Evolutionary conservation across 2,888 invertebrate species (phyloP), one percentile per base, ranked within the genome.

Genomic region (Graphium colonna): DNA sequence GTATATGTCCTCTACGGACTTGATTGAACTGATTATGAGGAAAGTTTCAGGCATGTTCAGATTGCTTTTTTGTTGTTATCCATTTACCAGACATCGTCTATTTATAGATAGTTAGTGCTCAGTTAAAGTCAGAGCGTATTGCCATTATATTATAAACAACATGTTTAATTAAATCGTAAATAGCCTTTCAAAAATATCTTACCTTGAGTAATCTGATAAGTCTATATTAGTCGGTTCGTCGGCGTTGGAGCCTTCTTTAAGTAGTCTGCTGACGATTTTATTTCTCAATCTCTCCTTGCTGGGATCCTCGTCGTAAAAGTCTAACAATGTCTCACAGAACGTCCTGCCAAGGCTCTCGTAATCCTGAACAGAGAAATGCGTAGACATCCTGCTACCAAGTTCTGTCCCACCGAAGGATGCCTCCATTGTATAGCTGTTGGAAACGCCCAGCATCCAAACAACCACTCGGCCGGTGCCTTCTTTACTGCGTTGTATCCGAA

Each of bases 381-480:
- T 96, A 3, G 95, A 95, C 64, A 92, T 91, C 73, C 96, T 92
- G 41, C 94, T 93, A 1, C 96, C 96, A 52, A 97, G 82, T 60
- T 94, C 94, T 1, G 97, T 96, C 8, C 98, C 98, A 47, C 96
- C 97, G 78, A 98, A 96, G 0, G 98, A 97, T 5, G 98, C 97
- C 87, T 98, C 98, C 92, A 98, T 93, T 3, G 98, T 98, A 75
- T 96, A 98, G 79, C 97, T 98, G 71, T 98, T 97, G 54, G 95
- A 94, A 42, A 98, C 95, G 17, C 98, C 98, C 92, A 98, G 93
- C 92, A 97, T 95, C 97, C 97, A 98, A 69, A 97, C 95, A 0
- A 98, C 97, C 7, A 98, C 96, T 54, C 98, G 90, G 4, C 98
- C 98, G 0, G 98, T 98, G 1, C 98, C 98, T 85, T 98, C 98